Evolutionary conservation across 2,888 invertebrate genomes (phyloP).

Genomic region (Strigamia crassipes): DNA sequence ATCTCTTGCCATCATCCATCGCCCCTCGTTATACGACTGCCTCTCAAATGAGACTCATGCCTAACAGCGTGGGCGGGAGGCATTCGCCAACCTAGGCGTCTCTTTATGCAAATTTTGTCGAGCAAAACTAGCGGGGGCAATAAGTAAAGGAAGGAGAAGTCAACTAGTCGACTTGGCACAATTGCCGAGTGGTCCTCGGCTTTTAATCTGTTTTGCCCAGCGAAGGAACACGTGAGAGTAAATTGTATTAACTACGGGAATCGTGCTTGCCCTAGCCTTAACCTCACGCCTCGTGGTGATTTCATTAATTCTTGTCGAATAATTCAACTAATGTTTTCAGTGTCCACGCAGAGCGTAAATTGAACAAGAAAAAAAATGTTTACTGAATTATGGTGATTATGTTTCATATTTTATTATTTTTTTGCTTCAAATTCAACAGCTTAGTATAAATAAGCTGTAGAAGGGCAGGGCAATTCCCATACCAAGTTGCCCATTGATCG

Average conservation of each 20-base stretch:
- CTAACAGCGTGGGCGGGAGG: constrained; percentile 17
- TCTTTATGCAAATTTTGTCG: constrained; percentile 16
- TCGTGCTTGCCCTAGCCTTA: not conserved
- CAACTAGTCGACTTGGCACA: not conserved
- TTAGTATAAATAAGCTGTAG: no score
- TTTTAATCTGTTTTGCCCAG: constrained; percentile 21
- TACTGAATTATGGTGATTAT: not conserved
- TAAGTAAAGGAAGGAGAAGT: constrained; percentile 11
- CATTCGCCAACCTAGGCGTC: constrained; percentile 11
- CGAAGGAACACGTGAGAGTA: not conserved
- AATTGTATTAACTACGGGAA: not conserved
- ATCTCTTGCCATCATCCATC: constrained; percentile 5
- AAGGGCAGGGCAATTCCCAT: not conserved
- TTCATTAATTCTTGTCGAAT: constrained; percentile 16
- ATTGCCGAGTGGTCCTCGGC: not conserved
- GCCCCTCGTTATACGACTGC: constrained; percentile 6
- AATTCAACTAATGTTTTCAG: constrained; percentile 1
- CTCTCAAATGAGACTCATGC: constrained; percentile 16
- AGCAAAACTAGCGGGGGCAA: constrained; percentile 16
- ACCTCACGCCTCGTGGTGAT: not conserved
- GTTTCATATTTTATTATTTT: not conserved
- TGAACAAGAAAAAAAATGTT: not conserved
- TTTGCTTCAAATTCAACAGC: not conserved
- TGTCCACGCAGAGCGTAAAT: constrained; percentile 5
- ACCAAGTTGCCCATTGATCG: not conserved